A percentile compares a stretch with the other conserved stretches of the same genome.
These are phyloP conservation scores for Piaya cayana DNA, from an alignment of 2,113 vertebrate genomes.

Conservation along the genomic window DNA sequence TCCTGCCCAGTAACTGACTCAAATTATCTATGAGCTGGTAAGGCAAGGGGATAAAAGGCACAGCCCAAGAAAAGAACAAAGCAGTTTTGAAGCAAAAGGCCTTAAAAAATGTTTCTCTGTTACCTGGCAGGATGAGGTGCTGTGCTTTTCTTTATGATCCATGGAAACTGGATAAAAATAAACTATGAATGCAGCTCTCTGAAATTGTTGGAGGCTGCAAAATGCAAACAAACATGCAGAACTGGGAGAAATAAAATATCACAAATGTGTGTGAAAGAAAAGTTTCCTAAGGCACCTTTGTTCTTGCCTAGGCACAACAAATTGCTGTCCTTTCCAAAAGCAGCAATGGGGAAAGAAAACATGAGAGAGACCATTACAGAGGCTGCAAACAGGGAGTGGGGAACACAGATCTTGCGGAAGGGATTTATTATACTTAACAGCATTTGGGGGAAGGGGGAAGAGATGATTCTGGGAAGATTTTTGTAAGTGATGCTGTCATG, in stretches of 20 bases:
- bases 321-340: slow-evolving; percentile 6
- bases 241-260: not conserved
- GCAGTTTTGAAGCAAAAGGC: not conserved
- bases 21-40: not conserved
- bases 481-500: not conserved
- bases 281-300: not conserved
- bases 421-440: not conserved
- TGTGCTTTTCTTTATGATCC: not conserved
- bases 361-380: not conserved
- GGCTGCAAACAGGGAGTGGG: not conserved
- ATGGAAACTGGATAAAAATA: not conserved
- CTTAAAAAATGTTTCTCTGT: rapidly evolving
- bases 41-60: not conserved
- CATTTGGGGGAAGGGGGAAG: not conserved
- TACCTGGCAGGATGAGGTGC: not conserved
- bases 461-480: not conserved
- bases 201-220: not conserved
- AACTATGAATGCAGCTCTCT: not conserved
- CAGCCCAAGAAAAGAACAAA: not conserved
- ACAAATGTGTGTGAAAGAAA: not conserved
- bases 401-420: not conserved
- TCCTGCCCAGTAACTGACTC: not conserved
- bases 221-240: not conserved
- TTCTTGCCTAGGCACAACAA: not conserved
- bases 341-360: not conserved